Base-by-base conservation (phyloP, 1,140 invertebrate species). In the Cryptotermes secundus region DNA sequence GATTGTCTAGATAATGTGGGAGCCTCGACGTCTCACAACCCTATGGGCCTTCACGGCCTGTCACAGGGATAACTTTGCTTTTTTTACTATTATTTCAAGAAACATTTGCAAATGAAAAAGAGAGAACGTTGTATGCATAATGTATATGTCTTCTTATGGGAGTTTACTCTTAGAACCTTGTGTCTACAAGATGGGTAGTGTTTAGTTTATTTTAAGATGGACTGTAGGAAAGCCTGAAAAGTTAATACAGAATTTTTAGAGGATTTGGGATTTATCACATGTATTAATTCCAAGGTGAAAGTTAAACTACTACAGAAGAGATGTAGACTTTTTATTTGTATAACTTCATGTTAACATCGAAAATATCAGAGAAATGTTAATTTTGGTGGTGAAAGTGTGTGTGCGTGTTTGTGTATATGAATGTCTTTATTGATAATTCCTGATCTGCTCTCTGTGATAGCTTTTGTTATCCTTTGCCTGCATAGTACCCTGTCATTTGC, bases 271-370 rank as follows among this genome's bases (percentile, higher is more conserved):
- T 59, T 6, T 16, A 72, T 72, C 59, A 31, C n/a, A 72, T 72
- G 59, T 72, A 31, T 72, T 72, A 72, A 72, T 72, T 72, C 59
- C 59, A 72, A n/a, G 59, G n/a, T 72, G 59, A 72, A 72, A 72
- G 26, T 72, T 72, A 31, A 72, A 16, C 59, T 72, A 72, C 9
- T 72, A 1, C 31, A 10, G 1, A 72, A 72, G 6, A 31, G 59
- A 10, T 72, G 59, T n/a, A 72, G n/a, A 72, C 9, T 31, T 72
- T 72, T n/a, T n/a, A 72, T 72, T 31, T 72, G 59, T 72, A 31
- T n/a, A 31, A n/a, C n/a, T 72, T 59, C 14, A 14, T 72, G n/a
- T 72, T 3, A 31, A 16, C 59, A 72, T 72, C 1, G 19, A 59
- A 72, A 31, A 72, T 31, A n/a, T 9, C 2, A 72, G 16, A 26